A percentile compares a stretch with the other conserved stretches of the same genome.
phyloP scores from a whole-genome alignment of 2,113 vertebrate species.

The Ceuthmochares aereus region DNA sequence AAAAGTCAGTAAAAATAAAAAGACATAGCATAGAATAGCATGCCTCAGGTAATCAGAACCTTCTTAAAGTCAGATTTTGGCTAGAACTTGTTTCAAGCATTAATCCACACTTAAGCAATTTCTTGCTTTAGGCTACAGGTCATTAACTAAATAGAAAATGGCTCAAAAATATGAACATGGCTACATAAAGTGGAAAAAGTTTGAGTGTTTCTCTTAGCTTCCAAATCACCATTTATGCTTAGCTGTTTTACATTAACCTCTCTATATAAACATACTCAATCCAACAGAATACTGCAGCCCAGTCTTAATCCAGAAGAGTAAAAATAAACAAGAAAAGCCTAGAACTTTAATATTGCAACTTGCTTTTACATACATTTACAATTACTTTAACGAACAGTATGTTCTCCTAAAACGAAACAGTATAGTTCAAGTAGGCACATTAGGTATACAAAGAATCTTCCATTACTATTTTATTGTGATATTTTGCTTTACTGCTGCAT shows the following conservation, averaged over 20 bases:
- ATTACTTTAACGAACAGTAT: background rate
- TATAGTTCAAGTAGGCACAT: background rate
- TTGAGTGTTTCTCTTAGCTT: background rate
- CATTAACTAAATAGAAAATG: background rate
- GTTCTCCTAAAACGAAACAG: background rate
- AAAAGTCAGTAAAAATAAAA: background rate
- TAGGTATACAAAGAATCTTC: background rate
- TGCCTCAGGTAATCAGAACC: background rate
- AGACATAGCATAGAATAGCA: background rate
- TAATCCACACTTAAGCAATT: background rate
- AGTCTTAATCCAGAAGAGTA: background rate
- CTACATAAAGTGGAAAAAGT: background rate
- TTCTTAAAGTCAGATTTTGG: background rate
- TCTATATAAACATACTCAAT: background rate
- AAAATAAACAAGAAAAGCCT: background rate
- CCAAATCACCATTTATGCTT: background rate
- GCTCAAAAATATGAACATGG: background rate
- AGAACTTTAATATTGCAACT: background rate
- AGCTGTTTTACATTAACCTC: background rate
- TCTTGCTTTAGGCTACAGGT: background rate
- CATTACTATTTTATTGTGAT: background rate
- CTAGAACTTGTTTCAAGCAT: background rate
- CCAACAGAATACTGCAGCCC: background rate
- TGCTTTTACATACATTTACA: background rate
- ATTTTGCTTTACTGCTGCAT: background rate